Evolutionary conservation across 2,797 vertebrate species (phyloP), one percentile per base, ranked within the genome.

Genomic region (Pipistrellus pygmaeus): DNA sequence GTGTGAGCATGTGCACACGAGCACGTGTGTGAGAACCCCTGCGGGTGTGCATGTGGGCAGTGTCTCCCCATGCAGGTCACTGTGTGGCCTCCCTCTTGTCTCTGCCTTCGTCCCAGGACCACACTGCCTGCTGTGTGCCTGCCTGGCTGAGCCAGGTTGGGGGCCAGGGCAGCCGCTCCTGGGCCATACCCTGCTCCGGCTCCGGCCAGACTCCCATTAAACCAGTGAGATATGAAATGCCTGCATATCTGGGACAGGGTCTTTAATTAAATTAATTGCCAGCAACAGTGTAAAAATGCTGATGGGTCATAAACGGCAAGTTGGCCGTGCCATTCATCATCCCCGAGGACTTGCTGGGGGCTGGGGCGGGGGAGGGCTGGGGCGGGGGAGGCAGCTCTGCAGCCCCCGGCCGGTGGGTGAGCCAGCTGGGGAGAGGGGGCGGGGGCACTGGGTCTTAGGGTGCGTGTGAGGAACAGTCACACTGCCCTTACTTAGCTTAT

Each of bases 181-280:
- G 27, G 41, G 15, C 81, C 48, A 17, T 66, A 78, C 93, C 73
- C 18, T 2, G 85, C 88, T 76, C 64, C 0, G 0, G 18, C 51
- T 20, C 51, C 83, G 90, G 97, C 92, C 89, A 91, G 97, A 96
- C 94, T 94, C 97, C 97, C 97, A 96, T 98, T 98, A 99, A 98
- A 98, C 98, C 98, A 96, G 98, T 99, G 99, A 98, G 98, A 98
- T 99, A 99, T 98, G 98, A 99, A 99, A 99, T 96, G 97, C 97
- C 98, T 98, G 98, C 98, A 98, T 99, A 98, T 98, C 98, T 96
- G 96, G 97, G 98, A 98, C 98, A 98, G 98, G 98, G 97, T 98
- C 98, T 99, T 99, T 99, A 99, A 99, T 99, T 99, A 99, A 99
- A 99, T 99, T 99, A 99, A 99, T 99, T 99, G 98, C 98, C 95